Percentiles rank a stretch among this genome's conserved stretches.
These are phyloP conservation scores for Lordiphosa mommai DNA, from an alignment of 1,140 invertebrate species.

Conservation along the genomic window DNA sequence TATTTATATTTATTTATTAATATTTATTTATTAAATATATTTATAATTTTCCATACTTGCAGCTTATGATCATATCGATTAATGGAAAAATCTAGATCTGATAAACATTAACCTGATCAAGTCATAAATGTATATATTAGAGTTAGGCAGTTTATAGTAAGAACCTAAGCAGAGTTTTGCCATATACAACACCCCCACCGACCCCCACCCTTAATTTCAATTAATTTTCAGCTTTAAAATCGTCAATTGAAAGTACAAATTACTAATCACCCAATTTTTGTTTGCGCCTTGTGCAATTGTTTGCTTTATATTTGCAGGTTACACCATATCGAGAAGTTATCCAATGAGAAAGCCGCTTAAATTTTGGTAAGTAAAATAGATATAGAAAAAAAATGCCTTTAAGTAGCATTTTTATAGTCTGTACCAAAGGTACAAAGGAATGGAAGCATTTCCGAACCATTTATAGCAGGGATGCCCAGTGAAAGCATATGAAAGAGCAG, in stretches of 20 bases:
- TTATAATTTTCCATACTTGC: slow-evolving; percentile 23
- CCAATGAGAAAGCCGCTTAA: slow-evolving; percentile 80
- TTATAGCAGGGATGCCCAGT: too few relatives aligned
- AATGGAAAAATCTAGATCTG: background rate
- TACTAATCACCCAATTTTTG: slow-evolving; percentile 64
- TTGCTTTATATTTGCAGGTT: slow-evolving; percentile 73
- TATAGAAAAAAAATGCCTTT: background rate
- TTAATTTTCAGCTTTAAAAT: slow-evolving; percentile 35
- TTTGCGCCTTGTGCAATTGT: slow-evolving; percentile 59
- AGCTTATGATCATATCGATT: slow-evolving; percentile 21
- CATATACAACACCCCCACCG: slow-evolving; percentile 3
- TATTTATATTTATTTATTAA: background rate
- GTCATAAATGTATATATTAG: background rate
- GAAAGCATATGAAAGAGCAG: too few relatives aligned
- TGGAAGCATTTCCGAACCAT: too few relatives aligned
- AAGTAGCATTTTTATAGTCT: background rate
- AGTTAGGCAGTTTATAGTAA: background rate
- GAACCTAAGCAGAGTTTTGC: too few relatives aligned
- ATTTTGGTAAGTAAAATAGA: slow-evolving; percentile 71
- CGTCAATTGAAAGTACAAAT: slow-evolving; percentile 32
- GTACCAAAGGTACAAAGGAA: slow-evolving; percentile 20
- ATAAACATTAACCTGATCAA: slow-evolving; percentile 42
- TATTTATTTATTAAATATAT: too few relatives aligned
- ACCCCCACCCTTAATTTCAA: slow-evolving; percentile 15
- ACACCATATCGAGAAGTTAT: slow-evolving; percentile 80